Conservation (phyloP, 2,888 invertebrate genomes). For the Seira sanloemensis region DNA sequence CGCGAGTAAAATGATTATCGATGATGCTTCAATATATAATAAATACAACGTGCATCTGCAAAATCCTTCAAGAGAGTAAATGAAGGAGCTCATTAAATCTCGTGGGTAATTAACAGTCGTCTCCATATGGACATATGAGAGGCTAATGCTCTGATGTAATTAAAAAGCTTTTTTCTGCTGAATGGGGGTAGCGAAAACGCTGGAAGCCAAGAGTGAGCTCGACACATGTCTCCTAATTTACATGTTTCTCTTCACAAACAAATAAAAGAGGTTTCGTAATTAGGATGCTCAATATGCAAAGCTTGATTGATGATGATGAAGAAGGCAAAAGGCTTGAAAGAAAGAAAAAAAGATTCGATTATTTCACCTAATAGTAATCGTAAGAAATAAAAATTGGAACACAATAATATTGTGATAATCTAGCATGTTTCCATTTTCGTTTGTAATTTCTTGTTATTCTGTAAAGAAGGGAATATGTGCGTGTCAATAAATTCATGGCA, state of each 20-base stretch:
- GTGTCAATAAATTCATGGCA: constrained; percentile 30
- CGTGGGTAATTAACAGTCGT: neutral
- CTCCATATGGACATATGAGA: neutral
- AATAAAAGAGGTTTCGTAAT: neutral
- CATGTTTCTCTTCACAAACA: neutral
- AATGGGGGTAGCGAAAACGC: neutral
- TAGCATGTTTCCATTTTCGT: too few species aligned
- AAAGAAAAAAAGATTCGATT: too few species aligned
- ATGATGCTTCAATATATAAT: neutral
- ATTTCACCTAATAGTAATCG: too few species aligned
- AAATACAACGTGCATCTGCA: neutral
- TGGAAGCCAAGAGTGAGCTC: too few species aligned
- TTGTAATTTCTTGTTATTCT: too few species aligned
- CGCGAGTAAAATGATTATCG: neutral
- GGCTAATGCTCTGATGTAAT: neutral
- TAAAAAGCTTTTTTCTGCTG: neutral
- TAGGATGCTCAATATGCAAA: too few species aligned
- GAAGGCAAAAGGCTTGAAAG: too few species aligned
- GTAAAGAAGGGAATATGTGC: too few species aligned
- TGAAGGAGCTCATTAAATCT: neutral
- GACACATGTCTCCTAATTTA: too few species aligned
- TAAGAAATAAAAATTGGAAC: too few species aligned
- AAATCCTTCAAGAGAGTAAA: neutral
- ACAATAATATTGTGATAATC: too few species aligned
- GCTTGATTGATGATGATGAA: too few species aligned